Evolutionary conservation across 2,888 invertebrate species (phyloP), one percentile per base, ranked within the genome.

Genomic region (Caenorhabditis sp.): DNA sequence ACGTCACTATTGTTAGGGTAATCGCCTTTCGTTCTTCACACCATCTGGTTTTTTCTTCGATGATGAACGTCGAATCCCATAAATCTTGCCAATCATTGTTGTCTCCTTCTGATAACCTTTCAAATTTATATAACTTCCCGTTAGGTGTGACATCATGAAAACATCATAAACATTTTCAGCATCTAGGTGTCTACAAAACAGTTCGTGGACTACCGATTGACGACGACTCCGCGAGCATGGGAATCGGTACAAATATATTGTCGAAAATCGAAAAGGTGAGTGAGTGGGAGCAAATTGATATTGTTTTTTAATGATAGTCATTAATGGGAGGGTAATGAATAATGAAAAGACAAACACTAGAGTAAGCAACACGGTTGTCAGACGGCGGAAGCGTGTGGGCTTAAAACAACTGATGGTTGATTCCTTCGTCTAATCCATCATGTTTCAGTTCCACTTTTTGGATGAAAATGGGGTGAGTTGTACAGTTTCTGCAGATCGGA

Each of bases 121-220:
- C 41, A 74, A 64, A 38, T 24, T 35, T 64, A 22, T 51, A 54
- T 63, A 49, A 73, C 35, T 51, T 44, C 31, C 47, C 41, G 24
- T 41, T 68, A 31, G 8, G 19, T 24, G 2, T 28, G 16, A 28
- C 31, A 12, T 38, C 44, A 38, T 75, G 47, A 47, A 47, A 47
- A 35, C 38, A 22, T 19, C 10, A 70, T 56, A 19, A 19, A 8
- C 8, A 28, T 47, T 81, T 81, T 58, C 75, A 81, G 81, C 58
- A 75, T 24, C 81, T 81, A 24, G 81, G 81, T 35, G 75, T 70
- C 75, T 81, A 81, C 59, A 54, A 63, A 64, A 81, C 81, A 35
- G 75, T 81, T 44, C 69, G 81, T 10, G 61, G 24, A 26, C 26
- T 31, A n/a, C 66, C 75, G 6, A 22, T 24, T n/a, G 58, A 66